Percentiles rank a stretch among this genome's conserved stretches.
Conservation (phyloP, 1,140 invertebrate species). For the Drosophila neocordata region DNA sequence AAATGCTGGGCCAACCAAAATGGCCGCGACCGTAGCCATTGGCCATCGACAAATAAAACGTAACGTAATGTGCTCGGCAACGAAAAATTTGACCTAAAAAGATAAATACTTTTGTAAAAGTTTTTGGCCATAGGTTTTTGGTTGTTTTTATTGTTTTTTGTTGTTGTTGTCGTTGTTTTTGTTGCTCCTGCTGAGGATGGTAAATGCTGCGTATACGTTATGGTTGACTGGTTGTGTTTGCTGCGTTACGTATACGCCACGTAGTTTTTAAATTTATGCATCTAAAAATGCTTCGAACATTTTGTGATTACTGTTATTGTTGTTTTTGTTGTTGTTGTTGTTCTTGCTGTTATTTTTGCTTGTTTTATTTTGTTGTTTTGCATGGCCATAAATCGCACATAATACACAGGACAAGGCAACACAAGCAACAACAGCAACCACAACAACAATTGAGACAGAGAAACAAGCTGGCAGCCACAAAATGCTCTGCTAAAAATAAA, state of each 20-base stretch:
- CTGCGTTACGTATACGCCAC: constrained; percentile 53
- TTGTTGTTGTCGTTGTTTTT: background rate
- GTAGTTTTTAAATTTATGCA: constrained; percentile 28
- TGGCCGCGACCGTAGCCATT: constrained; percentile 55
- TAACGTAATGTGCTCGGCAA: constrained; percentile 42
- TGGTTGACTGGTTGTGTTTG: constrained; percentile 41
- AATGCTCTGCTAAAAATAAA: constrained; percentile 71
- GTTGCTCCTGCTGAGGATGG: constrained; percentile 30
- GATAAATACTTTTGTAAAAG: constrained; percentile 65
- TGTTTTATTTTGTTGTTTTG: constrained; percentile 30
- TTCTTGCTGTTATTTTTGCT: too few relatives aligned
- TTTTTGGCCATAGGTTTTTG: constrained; percentile 40
- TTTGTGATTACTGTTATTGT: constrained; percentile 12
- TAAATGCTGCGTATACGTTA: constrained; percentile 66
- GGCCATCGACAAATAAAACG: constrained; percentile 60
- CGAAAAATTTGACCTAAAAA: constrained; percentile 66
- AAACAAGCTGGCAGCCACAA: constrained; percentile 21
- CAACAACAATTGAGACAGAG: constrained; percentile 15
- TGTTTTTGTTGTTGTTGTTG: background rate
- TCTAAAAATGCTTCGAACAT: constrained; percentile 12
- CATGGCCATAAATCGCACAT: constrained; percentile 61
- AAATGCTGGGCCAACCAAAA: constrained; percentile 43
- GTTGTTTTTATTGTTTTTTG: constrained; percentile 13
- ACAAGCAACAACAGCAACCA: background rate
- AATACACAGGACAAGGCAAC: constrained; percentile 29